Conservation (phyloP, 2,797 vertebrate genomes). For the Galago senegalensis region DNA sequence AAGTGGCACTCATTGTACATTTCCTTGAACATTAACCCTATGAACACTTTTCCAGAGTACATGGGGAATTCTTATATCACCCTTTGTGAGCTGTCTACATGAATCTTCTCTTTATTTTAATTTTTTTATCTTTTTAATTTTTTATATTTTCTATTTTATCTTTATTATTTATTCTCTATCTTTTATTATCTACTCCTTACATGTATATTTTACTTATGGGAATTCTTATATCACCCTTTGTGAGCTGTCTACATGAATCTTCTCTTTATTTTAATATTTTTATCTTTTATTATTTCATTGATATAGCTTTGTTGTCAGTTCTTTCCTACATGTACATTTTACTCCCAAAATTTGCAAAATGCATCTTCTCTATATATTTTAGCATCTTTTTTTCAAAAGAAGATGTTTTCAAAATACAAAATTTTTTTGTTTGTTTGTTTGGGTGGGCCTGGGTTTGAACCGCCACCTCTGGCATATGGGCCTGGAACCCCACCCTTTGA, state of each 20-base stretch:
- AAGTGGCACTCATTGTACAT: neutral
- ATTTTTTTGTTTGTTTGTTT: no score
- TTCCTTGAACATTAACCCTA: neutral
- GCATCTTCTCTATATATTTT: neutral
- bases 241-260: no score
- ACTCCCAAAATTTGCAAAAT: neutral
- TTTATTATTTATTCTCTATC: no score
- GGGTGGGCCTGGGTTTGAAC: no score
- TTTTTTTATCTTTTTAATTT: no score
- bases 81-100: neutral
- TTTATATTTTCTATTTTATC: no score
- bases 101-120: neutral
- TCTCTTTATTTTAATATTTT: no score
- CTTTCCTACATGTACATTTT: neutral
- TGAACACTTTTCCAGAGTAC: neutral
- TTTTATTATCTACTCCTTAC: neutral
- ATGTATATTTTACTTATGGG: neutral
- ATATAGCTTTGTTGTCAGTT: neutral
- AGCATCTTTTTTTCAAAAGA: neutral
- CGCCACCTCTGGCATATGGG: no score
- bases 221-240: no score
- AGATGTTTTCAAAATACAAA: neutral
- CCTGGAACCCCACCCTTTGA: no score
- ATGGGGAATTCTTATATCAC: no score
- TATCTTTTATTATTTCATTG: no score